These are phyloP conservation scores for Ictidomys tridecemlineatus DNA, from an alignment of 2,113 vertebrate genomes.

Conservation along the genomic window DNA sequence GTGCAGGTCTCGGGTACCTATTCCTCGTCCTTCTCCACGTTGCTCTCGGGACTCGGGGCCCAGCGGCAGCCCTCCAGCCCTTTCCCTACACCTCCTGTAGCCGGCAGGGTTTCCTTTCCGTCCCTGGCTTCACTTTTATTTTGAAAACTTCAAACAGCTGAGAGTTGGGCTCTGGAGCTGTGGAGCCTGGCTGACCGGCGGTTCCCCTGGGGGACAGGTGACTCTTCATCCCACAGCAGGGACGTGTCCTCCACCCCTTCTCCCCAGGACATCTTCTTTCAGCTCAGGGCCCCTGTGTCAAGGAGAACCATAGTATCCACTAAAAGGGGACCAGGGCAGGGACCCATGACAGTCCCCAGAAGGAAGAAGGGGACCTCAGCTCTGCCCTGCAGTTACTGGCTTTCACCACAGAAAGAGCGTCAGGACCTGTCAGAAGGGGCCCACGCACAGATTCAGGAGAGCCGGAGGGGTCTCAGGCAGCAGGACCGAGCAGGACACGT, in stretches of 20 bases:
- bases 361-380: too few species aligned
- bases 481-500: too few species aligned
- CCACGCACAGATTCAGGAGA: too few species aligned
- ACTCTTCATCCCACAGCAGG: background rate
- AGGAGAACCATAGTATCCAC: background rate
- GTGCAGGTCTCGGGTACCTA: background rate
- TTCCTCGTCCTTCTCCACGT: background rate
- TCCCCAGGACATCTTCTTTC: background rate
- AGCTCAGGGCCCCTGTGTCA: background rate
- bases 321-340: too few species aligned
- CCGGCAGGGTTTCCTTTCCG: background rate
- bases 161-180: background rate
- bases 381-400: too few species aligned
- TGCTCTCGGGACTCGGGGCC: fast-evolving
- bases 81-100: fast-evolving
- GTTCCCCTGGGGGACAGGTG: too few species aligned
- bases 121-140: background rate
- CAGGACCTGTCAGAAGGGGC: too few species aligned
- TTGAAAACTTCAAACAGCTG: background rate
- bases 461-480: too few species aligned
- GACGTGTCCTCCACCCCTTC: fast-evolving
- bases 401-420: too few species aligned
- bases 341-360: background rate
- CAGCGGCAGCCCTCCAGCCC: too few species aligned
- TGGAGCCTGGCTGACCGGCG: fast-evolving